Conservation (phyloP, 2,113 vertebrate genomes). For the Eulemur macaco region DNA sequence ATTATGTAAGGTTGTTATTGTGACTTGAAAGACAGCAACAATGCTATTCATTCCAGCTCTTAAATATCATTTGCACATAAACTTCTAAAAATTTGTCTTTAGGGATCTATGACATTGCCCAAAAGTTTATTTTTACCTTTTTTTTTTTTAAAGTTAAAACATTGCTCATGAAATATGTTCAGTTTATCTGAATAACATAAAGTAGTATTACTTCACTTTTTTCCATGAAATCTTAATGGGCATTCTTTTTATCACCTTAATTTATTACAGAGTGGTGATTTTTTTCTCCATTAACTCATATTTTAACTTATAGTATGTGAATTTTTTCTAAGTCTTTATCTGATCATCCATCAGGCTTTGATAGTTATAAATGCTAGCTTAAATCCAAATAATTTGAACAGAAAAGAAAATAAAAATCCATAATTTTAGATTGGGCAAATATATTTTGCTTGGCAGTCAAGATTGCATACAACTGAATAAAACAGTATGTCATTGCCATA, state of each 20-base stretch:
- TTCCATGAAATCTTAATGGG: background rate
- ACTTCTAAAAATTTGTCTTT: conserved; percentile 9
- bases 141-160: background rate
- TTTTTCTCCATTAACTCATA: conserved; percentile 36
- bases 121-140: conserved; percentile 42
- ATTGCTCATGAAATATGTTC: conserved; percentile 33
- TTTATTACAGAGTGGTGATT: conserved; percentile 15
- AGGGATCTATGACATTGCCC: background rate
- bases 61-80: conserved; percentile 30
- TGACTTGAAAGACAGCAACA: background rate
- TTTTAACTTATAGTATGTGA: conserved; percentile 42
- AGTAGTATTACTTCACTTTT: conserved; percentile 32
- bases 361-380: conserved; percentile 68
- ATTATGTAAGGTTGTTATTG: background rate
- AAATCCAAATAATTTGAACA: conserved; percentile 65
- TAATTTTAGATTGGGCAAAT: conserved; percentile 71
- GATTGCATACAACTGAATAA: conserved; percentile 41
- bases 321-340: conserved; percentile 35
- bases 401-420: conserved; percentile 75
- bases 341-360: conserved; percentile 19
- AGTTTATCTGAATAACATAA: conserved; percentile 35
- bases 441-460: conserved; percentile 37
- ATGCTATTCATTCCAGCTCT: background rate
- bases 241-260: conserved; percentile 22
- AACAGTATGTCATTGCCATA: conserved; percentile 27